These are phyloP conservation scores for Halocynthia roretzi DNA, from an alignment of 23 tunicate genomes.

Conservation along the genomic window DNA sequence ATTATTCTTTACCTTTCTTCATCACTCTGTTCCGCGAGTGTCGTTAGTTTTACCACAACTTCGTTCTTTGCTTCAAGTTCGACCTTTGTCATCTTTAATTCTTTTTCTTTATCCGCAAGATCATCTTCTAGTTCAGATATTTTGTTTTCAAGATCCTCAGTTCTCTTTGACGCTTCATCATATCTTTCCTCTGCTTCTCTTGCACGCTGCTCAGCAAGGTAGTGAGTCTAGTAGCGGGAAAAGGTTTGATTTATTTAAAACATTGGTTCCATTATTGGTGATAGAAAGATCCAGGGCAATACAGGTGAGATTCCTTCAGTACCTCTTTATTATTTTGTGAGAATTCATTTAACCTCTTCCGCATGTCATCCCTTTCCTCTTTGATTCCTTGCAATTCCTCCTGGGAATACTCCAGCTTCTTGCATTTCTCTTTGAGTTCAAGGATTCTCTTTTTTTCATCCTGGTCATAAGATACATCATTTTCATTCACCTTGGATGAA, in stretches of 20 bases:
- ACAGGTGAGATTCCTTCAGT: no score
- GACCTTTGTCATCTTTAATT: background rate
- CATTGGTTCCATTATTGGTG: no score
- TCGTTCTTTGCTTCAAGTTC: constrained; percentile 17
- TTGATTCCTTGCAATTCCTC: background rate
- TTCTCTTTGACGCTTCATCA: no score
- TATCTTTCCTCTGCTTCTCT: no score
- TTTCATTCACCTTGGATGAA: background rate
- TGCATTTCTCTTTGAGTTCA: background rate
- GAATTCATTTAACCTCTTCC: background rate
- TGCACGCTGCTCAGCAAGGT: no score
- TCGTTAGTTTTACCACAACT: constrained; percentile 8
- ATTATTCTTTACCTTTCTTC: no score
- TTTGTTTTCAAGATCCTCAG: no score
- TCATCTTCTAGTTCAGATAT: no score
- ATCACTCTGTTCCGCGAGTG: background rate
- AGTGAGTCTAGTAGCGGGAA: no score
- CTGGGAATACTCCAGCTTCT: background rate
- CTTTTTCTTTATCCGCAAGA: no score
- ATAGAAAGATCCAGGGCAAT: no score
- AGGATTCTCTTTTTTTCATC: background rate
- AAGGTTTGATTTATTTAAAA: no score
- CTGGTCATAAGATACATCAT: background rate
- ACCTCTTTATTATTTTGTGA: constrained; percentile 7
- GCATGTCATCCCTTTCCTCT: constrained; percentile 3